Conservation (phyloP, 2,113 vertebrate species). For the Stomatorhinus ivindoensis region DNA sequence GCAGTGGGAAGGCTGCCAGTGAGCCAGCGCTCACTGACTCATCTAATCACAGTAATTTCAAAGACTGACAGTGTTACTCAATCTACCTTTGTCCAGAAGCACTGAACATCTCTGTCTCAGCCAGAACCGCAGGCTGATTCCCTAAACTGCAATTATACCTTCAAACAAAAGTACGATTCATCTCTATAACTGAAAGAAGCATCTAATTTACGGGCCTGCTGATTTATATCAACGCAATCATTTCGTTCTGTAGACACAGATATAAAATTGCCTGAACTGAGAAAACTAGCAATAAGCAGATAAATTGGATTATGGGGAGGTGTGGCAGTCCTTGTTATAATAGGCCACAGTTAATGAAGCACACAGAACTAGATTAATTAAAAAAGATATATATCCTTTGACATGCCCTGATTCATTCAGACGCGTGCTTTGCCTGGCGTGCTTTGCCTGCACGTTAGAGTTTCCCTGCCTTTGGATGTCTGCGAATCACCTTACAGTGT, state of each 20-base stretch:
- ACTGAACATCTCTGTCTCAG: neutral
- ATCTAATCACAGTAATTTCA: conserved; percentile 14
- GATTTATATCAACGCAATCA: neutral
- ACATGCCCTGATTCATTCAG: neutral
- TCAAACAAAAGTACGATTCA: neutral
- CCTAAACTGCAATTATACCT: neutral
- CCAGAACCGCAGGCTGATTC: neutral
- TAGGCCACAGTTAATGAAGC: neutral
- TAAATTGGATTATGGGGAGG: neutral
- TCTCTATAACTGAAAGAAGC: neutral
- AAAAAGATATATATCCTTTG: neutral
- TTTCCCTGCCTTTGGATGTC: neutral
- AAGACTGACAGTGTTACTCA: conserved; percentile 8
- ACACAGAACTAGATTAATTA: neutral
- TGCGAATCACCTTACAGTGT: neutral
- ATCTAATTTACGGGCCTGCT: neutral
- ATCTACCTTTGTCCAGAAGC: conserved; percentile 4
- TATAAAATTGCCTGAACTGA: neutral
- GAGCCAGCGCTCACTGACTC: neutral
- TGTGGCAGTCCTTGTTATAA: neutral
- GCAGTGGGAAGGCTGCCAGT: neutral
- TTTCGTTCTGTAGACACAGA: neutral
- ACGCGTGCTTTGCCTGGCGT: neutral
- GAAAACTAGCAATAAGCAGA: neutral
- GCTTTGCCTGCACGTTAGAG: neutral